These are phyloP conservation scores for Chlorops oryzae DNA, from an alignment of 1,140 invertebrate genomes.

Conservation along the genomic window DNA sequence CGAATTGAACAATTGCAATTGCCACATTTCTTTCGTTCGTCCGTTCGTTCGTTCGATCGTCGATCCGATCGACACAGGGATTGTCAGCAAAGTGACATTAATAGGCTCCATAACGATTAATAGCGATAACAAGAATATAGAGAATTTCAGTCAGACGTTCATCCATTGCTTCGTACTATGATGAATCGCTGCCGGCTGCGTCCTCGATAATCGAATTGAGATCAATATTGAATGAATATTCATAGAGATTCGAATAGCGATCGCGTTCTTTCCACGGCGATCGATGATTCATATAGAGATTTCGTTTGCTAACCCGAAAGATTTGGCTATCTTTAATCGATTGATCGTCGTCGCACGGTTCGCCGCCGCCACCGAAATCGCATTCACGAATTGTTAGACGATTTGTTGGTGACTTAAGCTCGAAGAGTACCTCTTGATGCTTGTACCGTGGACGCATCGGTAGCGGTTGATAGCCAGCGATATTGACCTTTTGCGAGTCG, in stretches of 20 bases:
- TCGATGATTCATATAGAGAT: slow-evolving; percentile 47
- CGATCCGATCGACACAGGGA: too few relatives aligned
- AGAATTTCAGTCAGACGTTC: neutral
- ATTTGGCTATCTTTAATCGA: slow-evolving; percentile 47
- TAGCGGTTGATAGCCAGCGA: slow-evolving; percentile 38
- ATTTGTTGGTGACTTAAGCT: slow-evolving; percentile 45
- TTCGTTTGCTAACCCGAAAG: slow-evolving; percentile 49
- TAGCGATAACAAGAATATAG: neutral
- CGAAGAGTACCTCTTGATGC: slow-evolving; percentile 44
- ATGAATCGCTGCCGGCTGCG: slow-evolving; percentile 46
- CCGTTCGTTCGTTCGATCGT: too few relatives aligned
- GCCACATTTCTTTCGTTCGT: too few relatives aligned
- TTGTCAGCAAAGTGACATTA: too few relatives aligned
- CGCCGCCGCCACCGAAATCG: slow-evolving; percentile 46
- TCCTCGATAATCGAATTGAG: slow-evolving; percentile 48
- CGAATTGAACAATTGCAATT: too few relatives aligned
- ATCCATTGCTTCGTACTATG: slow-evolving; percentile 46
- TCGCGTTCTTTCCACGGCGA: slow-evolving; percentile 46
- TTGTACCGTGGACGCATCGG: slow-evolving; percentile 41
- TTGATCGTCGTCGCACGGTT: slow-evolving; percentile 47
- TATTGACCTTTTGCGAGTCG: slow-evolving; percentile 42
- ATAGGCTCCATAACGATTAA: neutral
- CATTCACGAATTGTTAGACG: slow-evolving; percentile 45
- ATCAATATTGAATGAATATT: slow-evolving; percentile 48
- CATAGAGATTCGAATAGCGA: slow-evolving; percentile 47